These are phyloP conservation scores for Rhyzopertha dominica DNA, from an alignment of 1,140 invertebrate species.

Conservation along the genomic window DNA sequence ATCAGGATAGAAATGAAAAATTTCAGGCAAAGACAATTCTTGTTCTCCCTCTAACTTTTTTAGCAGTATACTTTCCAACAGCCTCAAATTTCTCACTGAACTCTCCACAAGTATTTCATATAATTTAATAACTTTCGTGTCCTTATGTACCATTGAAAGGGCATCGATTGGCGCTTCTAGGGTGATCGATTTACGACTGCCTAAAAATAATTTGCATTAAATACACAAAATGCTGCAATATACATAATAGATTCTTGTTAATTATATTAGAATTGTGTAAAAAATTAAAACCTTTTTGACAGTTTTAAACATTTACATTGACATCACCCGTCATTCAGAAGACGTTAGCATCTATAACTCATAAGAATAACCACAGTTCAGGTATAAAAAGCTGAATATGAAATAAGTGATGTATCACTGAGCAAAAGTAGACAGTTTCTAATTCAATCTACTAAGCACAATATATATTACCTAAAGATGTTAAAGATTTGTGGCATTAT, in stretches of 20 bases:
- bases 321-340: too few species aligned
- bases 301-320: conserved; percentile 4
- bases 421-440: too few species aligned
- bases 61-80: conserved; percentile 51
- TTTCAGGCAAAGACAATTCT: conserved; percentile 47
- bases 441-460: too few species aligned
- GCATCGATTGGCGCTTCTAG: conserved; percentile 64
- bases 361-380: too few species aligned
- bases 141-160: conserved; percentile 62
- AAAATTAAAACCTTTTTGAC: not conserved
- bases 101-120: conserved; percentile 70
- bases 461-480: too few species aligned
- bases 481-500: too few species aligned
- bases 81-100: conserved; percentile 60
- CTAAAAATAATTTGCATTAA: conserved; percentile 41
- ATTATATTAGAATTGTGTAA: not conserved
- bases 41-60: conserved; percentile 19
- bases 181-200: conserved; percentile 45
- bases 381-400: too few species aligned
- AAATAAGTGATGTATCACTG: too few species aligned
- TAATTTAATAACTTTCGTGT: conserved; percentile 56
- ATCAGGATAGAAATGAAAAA: conserved; percentile 59
- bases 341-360: too few species aligned
- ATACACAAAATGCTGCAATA: conserved; percentile 17
- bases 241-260: conserved; percentile 7